A percentile compares a stretch with the other conserved stretches of the same genome.
phyloP scores from a whole-genome alignment of 2,113 vertebrate genomes.

The Pachycephala philippinensis region DNA sequence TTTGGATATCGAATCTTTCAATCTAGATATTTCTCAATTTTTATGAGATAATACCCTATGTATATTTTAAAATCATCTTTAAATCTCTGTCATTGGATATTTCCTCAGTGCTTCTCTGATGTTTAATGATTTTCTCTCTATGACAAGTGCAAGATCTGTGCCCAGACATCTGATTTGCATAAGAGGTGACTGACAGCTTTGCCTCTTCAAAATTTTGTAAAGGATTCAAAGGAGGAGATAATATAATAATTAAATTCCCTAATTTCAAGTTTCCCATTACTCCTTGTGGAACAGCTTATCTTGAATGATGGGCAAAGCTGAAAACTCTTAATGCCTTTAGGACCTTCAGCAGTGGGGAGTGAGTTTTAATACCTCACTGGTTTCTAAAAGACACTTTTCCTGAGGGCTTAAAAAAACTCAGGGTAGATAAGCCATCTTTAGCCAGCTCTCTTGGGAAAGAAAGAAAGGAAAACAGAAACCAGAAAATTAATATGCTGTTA shows the following conservation, averaged over 20 bases:
- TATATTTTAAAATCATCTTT: not conserved
- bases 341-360: not conserved
- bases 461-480: not conserved
- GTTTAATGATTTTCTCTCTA: not conserved
- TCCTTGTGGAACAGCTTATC: not conserved
- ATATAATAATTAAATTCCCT: not conserved
- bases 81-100: not conserved
- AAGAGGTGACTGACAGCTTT: not conserved
- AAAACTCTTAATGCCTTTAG: not conserved
- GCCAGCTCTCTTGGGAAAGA: fast-evolving
- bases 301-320: not conserved
- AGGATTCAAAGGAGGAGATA: not conserved
- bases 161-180: not conserved
- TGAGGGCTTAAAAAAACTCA: not conserved
- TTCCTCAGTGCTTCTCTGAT: not conserved
- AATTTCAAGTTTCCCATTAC: not conserved
- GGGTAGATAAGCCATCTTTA: not conserved
- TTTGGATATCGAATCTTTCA: not conserved
- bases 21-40: not conserved
- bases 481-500: not conserved
- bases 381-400: not conserved
- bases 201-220: not conserved
- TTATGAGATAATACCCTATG: not conserved
- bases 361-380: not conserved
- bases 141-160: not conserved